These are phyloP conservation scores for Desoria tigrina DNA, from an alignment of 2,888 invertebrate species.

Conservation along the genomic window DNA sequence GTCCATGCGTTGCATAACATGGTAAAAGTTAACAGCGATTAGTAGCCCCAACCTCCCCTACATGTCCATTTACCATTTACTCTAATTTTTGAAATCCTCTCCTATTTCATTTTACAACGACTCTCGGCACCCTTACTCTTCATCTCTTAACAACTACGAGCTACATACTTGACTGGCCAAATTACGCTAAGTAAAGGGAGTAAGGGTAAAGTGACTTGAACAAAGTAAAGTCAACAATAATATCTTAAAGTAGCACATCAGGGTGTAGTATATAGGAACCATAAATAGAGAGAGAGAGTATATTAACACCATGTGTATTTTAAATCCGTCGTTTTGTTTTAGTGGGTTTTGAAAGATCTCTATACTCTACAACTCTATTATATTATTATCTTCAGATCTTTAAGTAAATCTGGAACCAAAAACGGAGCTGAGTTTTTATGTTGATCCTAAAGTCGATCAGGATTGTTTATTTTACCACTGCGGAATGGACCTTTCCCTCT, in stretches of 20 bases:
- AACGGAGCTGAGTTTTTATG: constrained; percentile 4
- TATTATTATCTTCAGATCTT: constrained; percentile 2
- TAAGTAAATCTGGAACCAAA: not conserved
- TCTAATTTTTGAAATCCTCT: constrained; percentile 28
- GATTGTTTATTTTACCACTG: constrained; percentile 47
- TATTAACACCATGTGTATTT: no score
- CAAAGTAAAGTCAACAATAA: constrained; percentile 13
- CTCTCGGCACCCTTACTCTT: constrained; percentile 2
- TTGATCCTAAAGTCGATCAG: constrained; percentile 32
- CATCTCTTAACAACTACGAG: not conserved
- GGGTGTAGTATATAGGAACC: no score
- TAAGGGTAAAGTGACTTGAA: constrained; percentile 12
- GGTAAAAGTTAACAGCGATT: constrained; percentile 5
- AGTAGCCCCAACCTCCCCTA: constrained; percentile 14
- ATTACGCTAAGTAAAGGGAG: not conserved
- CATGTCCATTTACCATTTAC: constrained; percentile 19
- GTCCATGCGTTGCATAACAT: constrained; percentile 12
- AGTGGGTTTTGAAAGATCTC: not conserved
- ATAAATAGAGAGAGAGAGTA: no score
- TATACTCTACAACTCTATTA: no score
- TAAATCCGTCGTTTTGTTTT: not conserved
- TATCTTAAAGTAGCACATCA: no score
- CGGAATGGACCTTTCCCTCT: constrained; percentile 42
- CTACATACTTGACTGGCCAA: no score
- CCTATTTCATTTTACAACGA: constrained; percentile 19